Percentiles rank a stretch among this genome's conserved stretches.
These are phyloP conservation scores for Troilus luridus DNA, from an alignment of 2,888 invertebrate species.

Conservation along the genomic window DNA sequence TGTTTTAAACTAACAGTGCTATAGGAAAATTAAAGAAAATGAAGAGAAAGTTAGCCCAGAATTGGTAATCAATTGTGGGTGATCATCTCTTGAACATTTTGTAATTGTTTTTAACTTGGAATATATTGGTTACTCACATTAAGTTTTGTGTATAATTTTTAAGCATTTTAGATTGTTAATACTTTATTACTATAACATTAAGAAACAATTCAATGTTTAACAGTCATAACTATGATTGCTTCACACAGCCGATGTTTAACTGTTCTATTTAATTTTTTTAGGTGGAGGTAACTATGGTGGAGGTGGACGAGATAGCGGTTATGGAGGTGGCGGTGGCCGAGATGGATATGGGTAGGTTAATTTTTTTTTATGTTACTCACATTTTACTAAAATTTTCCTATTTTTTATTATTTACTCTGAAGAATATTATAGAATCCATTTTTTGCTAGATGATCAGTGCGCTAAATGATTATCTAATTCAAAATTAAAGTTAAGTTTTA, in stretches of 20 bases:
- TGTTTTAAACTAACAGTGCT: slow-evolving; percentile 9
- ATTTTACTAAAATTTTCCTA: neutral
- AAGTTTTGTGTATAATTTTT: neutral
- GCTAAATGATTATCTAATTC: neutral
- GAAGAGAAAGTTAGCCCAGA: slow-evolving; percentile 37
- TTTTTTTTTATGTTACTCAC: neutral
- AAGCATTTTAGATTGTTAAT: no score
- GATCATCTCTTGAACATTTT: neutral
- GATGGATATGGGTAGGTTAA: slow-evolving; percentile 67
- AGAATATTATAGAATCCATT: neutral
- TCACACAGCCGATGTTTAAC: neutral
- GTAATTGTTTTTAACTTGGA: no score
- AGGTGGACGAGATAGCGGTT: slow-evolving; percentile 70
- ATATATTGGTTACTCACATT: neutral
- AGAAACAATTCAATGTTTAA: no score
- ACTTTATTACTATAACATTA: no score
- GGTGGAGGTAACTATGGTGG: slow-evolving; percentile 62
- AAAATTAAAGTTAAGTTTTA: neutral
- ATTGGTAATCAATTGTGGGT: neutral
- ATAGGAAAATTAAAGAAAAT: slow-evolving; percentile 19
- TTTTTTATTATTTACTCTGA: neutral
- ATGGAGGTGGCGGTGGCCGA: slow-evolving; percentile 71
- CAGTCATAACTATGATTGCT: no score
- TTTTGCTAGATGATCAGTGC: neutral
- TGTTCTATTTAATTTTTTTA: neutral